Evolutionary conservation across 2,888 invertebrate genomes (phyloP).

Genomic region (Chesias legatella): DNA sequence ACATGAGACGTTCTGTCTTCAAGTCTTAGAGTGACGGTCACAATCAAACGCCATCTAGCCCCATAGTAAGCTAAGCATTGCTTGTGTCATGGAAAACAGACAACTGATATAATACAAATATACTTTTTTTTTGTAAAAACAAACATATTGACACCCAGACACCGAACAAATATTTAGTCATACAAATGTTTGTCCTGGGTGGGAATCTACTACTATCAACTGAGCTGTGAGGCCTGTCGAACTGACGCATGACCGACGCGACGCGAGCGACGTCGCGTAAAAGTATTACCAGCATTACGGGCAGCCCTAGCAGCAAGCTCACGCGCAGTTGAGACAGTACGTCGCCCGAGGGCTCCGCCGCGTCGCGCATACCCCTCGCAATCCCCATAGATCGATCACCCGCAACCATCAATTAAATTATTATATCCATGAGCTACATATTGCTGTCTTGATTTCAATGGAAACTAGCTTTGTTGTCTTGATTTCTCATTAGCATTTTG

Average conservation of each 20-base stretch:
- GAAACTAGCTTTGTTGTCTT: slow-evolving; percentile 10
- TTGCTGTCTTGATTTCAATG: slow-evolving; percentile 7
- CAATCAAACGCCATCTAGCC: too few species aligned
- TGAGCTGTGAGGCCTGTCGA: too few species aligned
- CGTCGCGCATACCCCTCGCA: slow-evolving; percentile 50
- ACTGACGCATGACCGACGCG: slow-evolving; percentile 1
- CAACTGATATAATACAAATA: too few species aligned
- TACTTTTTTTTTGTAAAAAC: too few species aligned
- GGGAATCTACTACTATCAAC: neutral
- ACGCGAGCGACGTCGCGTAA: slow-evolving; percentile 1
- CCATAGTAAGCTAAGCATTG: too few species aligned
- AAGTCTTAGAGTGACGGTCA: too few species aligned
- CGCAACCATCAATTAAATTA: slow-evolving; percentile 68
- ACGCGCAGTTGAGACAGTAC: slow-evolving; percentile 66
- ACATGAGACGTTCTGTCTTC: too few species aligned
- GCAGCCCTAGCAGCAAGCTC: slow-evolving; percentile 48
- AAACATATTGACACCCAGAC: too few species aligned
- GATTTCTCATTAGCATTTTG: too few species aligned
- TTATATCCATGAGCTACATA: slow-evolving; percentile 57
- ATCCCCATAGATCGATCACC: slow-evolving; percentile 60
- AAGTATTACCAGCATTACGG: slow-evolving; percentile 1
- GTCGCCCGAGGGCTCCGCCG: slow-evolving; percentile 64
- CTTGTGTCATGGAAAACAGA: too few species aligned
- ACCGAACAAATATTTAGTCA: too few species aligned
- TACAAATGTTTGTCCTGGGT: too few species aligned